phyloP scores from a whole-genome alignment of 2,888 invertebrate species.

The Leptopilina drosophilae region DNA sequence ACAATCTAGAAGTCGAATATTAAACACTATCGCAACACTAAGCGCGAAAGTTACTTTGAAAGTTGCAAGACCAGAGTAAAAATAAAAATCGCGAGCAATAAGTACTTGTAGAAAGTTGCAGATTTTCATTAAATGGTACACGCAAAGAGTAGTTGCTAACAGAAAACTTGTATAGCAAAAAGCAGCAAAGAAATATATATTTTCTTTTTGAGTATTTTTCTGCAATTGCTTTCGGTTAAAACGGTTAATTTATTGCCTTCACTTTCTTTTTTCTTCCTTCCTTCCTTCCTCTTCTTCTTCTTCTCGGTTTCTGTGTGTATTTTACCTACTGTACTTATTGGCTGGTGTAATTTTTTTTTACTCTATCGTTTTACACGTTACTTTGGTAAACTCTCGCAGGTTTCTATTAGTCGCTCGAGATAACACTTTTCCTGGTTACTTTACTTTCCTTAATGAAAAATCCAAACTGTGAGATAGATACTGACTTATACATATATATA shows the following conservation, averaged over 20 bases:
- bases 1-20: no score
- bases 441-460: conserved; percentile 36
- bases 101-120: neutral
- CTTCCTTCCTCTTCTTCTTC: neutral
- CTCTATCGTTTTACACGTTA: conserved; percentile 21
- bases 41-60: no score
- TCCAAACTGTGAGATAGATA: conserved; percentile 1
- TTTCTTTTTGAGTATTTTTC: neutral
- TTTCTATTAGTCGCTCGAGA: conserved; percentile 13
- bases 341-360: conserved; percentile 1
- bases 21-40: no score
- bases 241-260: conserved; percentile 3
- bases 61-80: no score
- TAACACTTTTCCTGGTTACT: conserved; percentile 26
- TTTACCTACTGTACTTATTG: neutral
- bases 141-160: neutral
- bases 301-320: neutral
- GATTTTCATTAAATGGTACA: conserved; percentile 2
- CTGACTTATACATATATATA: neutral
- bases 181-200: neutral
- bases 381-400: neutral
- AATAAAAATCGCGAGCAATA: no score
- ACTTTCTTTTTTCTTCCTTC: neutral
- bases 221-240: conserved; percentile 1
- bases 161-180: neutral